phyloP scores from a whole-genome alignment of 2,797 vertebrate genomes.

The Neopelma chrysocephalum region DNA sequence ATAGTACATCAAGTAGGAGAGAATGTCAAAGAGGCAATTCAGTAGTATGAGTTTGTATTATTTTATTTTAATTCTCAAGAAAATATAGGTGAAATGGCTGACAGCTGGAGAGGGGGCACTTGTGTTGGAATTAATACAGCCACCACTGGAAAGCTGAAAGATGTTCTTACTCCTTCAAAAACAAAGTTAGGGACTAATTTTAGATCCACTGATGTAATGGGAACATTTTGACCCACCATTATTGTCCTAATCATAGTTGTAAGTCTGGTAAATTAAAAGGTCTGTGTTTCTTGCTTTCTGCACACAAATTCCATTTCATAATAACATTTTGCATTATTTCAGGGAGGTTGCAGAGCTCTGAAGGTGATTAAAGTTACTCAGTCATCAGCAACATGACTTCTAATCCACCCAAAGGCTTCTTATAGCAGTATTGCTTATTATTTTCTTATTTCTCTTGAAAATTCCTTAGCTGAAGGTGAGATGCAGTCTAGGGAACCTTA shows the following conservation, averaged over 20 bases:
- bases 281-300: constrained; percentile 27
- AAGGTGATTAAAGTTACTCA: constrained; percentile 27
- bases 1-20: neutral
- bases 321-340: neutral
- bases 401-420: neutral
- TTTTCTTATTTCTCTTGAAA: constrained; percentile 25
- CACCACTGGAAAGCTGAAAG: neutral
- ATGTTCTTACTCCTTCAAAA: neutral
- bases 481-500: neutral
- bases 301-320: neutral
- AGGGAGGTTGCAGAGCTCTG: neutral
- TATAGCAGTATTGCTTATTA: neutral
- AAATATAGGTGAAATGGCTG: neutral
- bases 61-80: neutral
- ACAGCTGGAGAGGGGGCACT: neutral
- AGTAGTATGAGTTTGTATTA: neutral
- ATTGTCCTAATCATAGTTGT: constrained; percentile 17
- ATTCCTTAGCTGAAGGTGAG: neutral
- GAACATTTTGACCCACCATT: constrained; percentile 27
- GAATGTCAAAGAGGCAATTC: neutral
- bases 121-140: neutral
- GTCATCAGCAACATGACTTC: neutral
- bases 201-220: neutral
- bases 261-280: constrained; percentile 10
- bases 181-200: constrained; percentile 13